Evolutionary conservation across 2,888 invertebrate genomes (phyloP).

Genomic region (Cheiracanthium punctorium): DNA sequence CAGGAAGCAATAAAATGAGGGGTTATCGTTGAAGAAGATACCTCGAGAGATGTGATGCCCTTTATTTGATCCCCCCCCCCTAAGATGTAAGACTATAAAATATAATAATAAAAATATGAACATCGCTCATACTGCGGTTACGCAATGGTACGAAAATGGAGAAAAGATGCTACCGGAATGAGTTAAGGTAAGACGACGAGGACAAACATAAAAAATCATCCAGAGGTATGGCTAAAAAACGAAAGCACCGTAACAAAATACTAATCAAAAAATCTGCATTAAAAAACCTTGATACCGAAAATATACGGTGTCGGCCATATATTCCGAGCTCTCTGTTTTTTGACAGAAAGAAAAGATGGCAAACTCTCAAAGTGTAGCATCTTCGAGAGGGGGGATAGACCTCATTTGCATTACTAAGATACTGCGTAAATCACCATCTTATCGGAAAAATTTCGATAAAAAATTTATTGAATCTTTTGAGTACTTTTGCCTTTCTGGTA

Average conservation of each 20-base stretch:
- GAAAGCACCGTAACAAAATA: conserved; percentile 18
- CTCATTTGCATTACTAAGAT: conserved; percentile 68
- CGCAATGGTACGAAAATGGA: conserved; percentile 36
- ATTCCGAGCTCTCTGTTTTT: conserved; percentile 17
- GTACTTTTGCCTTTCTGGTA: conserved; percentile 6
- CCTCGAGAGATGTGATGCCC: conserved; percentile 11
- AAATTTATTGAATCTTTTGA: neutral
- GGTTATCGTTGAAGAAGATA: conserved; percentile 58
- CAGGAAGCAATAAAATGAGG: conserved; percentile 64
- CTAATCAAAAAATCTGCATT: conserved; percentile 29
- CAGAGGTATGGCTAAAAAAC: conserved; percentile 28
- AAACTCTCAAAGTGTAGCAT: conserved; percentile 43
- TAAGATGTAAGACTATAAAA: conserved; percentile 18
- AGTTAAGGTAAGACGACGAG: conserved; percentile 36
- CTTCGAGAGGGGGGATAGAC: conserved; percentile 28
- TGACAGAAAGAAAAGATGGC: conserved; percentile 38
- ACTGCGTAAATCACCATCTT: conserved; percentile 61
- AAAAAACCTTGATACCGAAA: conserved; percentile 26
- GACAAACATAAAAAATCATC: neutral
- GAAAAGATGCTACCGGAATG: conserved; percentile 38
- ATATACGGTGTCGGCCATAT: neutral
- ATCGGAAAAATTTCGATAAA: conserved; percentile 34
- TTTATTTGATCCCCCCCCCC: conserved; percentile 25
- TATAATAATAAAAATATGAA: conserved; percentile 23
- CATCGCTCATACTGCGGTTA: conserved; percentile 50